These are phyloP conservation scores for Gymnosoma rotundatum DNA, from an alignment of 2,888 invertebrate species.

Conservation along the genomic window DNA sequence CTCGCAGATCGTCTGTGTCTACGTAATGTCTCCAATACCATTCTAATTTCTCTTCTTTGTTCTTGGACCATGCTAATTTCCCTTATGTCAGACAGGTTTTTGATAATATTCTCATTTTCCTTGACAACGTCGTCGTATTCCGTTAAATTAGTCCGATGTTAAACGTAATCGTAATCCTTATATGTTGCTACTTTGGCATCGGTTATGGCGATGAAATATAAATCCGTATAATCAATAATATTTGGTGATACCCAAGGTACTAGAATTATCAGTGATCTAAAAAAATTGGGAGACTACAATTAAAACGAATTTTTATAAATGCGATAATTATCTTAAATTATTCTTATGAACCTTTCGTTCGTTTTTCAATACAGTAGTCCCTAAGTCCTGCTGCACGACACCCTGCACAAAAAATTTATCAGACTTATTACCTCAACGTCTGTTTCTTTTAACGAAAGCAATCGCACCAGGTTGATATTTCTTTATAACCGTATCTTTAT, in stretches of 20 bases:
- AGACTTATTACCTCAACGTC: too few relatives aligned
- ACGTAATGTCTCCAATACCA: background rate
- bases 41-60: constrained; percentile 19
- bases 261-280: too few relatives aligned
- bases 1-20: constrained; percentile 10
- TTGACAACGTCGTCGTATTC: constrained; percentile 4
- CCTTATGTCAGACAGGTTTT: background rate
- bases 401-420: too few relatives aligned
- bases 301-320: too few relatives aligned
- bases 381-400: too few relatives aligned
- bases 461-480: too few relatives aligned
- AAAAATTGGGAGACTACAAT: too few relatives aligned
- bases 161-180: constrained; percentile 13
- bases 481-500: too few relatives aligned
- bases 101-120: constrained; percentile 15
- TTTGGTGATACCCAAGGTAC: constrained; percentile 22
- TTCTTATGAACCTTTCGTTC: too few relatives aligned
- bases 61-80: constrained; percentile 22
- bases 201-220: constrained; percentile 35
- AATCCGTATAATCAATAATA: constrained; percentile 27
- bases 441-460: too few relatives aligned
- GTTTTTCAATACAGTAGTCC: too few relatives aligned
- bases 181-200: constrained; percentile 43
- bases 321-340: too few relatives aligned
- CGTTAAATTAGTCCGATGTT: constrained; percentile 6